Base-by-base conservation (phyloP, 1,140 invertebrate genomes). In the Drosophila neocordata region DNA sequence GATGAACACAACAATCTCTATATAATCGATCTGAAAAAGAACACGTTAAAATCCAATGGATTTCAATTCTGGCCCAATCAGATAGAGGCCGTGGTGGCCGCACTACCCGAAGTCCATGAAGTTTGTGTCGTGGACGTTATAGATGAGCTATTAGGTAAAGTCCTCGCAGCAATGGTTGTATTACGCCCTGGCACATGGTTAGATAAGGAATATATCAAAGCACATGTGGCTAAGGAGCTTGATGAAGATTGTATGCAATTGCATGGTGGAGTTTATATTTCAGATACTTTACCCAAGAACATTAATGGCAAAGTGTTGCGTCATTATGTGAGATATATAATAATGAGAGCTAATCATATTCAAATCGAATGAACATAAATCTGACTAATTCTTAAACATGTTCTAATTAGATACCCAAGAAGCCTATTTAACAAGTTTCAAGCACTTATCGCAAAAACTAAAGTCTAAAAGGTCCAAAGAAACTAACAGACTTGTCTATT, bases 11-110 rank as follows among this genome's bases (percentile, higher is more conserved):
- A 93, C 3, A 94, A 92, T 69, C 93, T 96, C 64, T 96, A 92
- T 67, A 94, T 96, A 73, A 94, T 95, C 0, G 96, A 96, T 75
- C 92, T 96, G 35, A 81, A 96, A 13, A 97, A 96, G 73, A 95
- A 96, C 84, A 92, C 96, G 12, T 95, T 96, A 41, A 97, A 97
- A 88, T 96, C 94, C 84, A 62, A 76, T 18, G 91, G 90, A 1
- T 68, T 81, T 4, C 92, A 92, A 27, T 92, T 92, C 27, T 81
- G 87, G 69, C 90, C 91, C 27, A 81, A 69, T 0, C 89, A 91
- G 57, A 78, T 92, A 41, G 90, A 91, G 58, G 48, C 55, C 35
- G 73, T 69, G 0, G 83, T 87, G 35, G 15, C 79, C 4, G 70
- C 69, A 31, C 56, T 89, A 13, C 22, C 59, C 0, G 73, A 87